Evolutionary conservation across 2,113 vertebrate genomes (phyloP).

Genomic region (Eulemur rufifrons): DNA sequence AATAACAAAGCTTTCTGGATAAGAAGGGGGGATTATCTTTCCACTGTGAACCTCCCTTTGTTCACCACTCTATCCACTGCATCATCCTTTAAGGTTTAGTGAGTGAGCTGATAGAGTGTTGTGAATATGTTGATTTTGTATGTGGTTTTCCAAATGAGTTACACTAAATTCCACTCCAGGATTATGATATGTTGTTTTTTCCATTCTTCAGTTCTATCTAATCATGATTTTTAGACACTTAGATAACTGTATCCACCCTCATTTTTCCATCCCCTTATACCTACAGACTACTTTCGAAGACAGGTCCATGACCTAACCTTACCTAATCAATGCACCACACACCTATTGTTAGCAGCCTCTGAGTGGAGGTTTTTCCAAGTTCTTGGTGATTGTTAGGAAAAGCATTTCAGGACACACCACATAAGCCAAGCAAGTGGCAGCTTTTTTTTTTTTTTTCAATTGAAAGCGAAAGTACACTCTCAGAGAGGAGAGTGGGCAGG

Average conservation of each 20-base stretch:
- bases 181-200: background rate
- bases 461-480: too few relatives aligned
- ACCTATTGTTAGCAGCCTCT: background rate
- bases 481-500: too few relatives aligned
- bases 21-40: background rate
- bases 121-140: conserved; percentile 15
- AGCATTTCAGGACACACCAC: too few relatives aligned
- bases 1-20: background rate
- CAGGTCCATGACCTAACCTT: background rate
- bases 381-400: too few relatives aligned
- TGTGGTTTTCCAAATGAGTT: conserved; percentile 9
- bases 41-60: background rate
- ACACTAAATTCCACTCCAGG: background rate
- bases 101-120: background rate
- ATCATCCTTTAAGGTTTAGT: background rate
- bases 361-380: too few relatives aligned
- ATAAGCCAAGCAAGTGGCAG: too few relatives aligned
- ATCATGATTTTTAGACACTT: background rate
- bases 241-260: background rate
- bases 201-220: background rate
- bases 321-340: background rate
- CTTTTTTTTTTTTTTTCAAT: too few relatives aligned
- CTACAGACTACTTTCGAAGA: background rate
- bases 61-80: background rate
- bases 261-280: background rate